Percentiles rank a stretch among this genome's conserved stretches.
Evolutionary conservation across 2,113 vertebrate species (phyloP).

Genomic region (Ammodytes dubius): DNA sequence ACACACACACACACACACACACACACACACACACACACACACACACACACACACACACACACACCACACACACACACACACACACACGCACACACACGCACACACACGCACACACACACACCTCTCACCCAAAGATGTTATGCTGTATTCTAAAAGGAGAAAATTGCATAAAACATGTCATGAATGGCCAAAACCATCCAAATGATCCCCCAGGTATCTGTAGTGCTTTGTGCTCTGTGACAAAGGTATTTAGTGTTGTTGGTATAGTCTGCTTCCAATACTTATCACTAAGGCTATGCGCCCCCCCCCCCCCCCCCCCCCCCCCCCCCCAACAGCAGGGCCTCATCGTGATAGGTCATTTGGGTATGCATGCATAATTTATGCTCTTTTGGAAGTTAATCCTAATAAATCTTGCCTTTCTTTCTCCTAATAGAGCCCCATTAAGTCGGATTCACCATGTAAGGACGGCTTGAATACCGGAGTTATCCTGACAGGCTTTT

Average conservation of each 20-base stretch:
- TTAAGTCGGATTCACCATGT: slow-evolving; percentile 61
- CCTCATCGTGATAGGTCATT: slow-evolving; percentile 81
- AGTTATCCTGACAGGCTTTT: slow-evolving; percentile 63
- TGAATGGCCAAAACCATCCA: not conserved
- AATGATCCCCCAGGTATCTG: slow-evolving; percentile 10
- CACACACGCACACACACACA: no score
- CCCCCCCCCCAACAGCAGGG: not conserved
- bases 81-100: no score
- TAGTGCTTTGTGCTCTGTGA: slow-evolving; percentile 18
- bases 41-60: no score
- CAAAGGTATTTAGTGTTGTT: slow-evolving; percentile 39
- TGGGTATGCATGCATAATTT: slow-evolving; percentile 83
- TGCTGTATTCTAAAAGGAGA: slow-evolving; percentile 18
- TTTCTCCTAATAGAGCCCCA: slow-evolving; percentile 64
- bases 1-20: no score
- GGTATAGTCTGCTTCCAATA: slow-evolving; percentile 44
- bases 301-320: slow-evolving; percentile 32
- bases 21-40: no score
- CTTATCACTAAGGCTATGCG: slow-evolving; percentile 59
- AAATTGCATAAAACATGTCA: not conserved
- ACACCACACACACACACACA: no score
- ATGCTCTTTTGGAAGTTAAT: slow-evolving; percentile 83
- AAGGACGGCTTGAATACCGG: slow-evolving; percentile 54
- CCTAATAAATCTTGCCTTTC: slow-evolving; percentile 82
- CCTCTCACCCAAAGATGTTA: not conserved